Conservation (phyloP, 2,113 vertebrate genomes). For the Colinus virginianus region DNA sequence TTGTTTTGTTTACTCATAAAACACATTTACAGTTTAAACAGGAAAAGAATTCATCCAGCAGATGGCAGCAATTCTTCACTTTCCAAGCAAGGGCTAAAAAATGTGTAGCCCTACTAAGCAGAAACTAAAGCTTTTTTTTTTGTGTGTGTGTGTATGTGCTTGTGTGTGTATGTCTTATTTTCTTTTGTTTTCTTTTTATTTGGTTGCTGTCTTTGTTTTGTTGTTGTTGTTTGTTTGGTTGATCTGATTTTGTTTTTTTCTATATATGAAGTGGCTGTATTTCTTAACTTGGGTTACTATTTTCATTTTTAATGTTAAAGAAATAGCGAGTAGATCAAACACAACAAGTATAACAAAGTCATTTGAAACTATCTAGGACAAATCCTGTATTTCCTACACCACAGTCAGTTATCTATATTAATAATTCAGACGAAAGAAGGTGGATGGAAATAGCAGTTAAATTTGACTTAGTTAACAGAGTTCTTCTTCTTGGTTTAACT, state of each 20-base stretch:
- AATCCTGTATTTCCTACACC: not conserved
- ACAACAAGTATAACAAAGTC: not conserved
- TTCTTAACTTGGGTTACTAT: not conserved
- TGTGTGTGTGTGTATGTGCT: no score
- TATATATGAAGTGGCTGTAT: not conserved
- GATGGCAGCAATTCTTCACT: slow-evolving; percentile 64
- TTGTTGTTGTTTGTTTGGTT: not conserved
- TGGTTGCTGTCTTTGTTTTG: not conserved
- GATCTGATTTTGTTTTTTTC: not conserved
- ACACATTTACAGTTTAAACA: not conserved
- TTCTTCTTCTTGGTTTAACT: not conserved
- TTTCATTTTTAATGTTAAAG: not conserved
- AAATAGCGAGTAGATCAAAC: not conserved
- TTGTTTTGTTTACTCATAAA: not conserved
- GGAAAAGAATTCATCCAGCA: slow-evolving; percentile 32
- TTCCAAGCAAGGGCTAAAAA: not conserved
- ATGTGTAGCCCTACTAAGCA: not conserved
- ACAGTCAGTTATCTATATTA: fast-evolving
- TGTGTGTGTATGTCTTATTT: not conserved
- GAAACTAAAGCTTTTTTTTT: not conserved
- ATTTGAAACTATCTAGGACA: not conserved
- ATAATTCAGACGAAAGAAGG: not conserved
- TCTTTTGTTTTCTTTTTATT: not conserved
- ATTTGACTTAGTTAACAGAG: not conserved
- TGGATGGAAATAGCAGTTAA: not conserved